phyloP scores from a whole-genome alignment of 2,113 vertebrate species.

The Balaeniceps rex region DNA sequence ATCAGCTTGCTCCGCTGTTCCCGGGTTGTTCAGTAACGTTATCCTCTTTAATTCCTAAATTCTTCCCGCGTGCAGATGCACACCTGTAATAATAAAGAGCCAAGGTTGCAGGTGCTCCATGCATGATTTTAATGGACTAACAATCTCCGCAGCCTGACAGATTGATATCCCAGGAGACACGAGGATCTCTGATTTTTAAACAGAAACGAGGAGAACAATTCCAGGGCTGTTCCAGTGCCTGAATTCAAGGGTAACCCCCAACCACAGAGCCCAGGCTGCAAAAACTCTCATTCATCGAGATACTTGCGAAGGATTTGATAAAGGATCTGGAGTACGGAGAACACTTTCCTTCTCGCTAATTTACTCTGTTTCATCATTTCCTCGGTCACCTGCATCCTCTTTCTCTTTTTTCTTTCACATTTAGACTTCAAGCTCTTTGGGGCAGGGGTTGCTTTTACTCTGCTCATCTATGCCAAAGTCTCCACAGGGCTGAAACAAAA shows the following conservation, averaged over 20 bases:
- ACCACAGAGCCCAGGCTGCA: neutral
- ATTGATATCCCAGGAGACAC: neutral
- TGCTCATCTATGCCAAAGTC: neutral
- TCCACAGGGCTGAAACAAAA: neutral
- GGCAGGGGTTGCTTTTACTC: neutral
- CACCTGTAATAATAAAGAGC: neutral
- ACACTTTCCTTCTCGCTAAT: neutral
- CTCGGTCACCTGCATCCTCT: neutral
- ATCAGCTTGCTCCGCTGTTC: neutral
- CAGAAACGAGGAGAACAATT: neutral
- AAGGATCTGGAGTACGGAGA: neutral
- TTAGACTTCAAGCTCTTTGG: neutral
- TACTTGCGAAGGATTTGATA: neutral
- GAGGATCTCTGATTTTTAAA: neutral
- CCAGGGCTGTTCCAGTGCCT: neutral
- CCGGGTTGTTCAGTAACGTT: neutral
- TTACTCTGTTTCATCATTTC: neutral
- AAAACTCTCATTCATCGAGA: neutral
- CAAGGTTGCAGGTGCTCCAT: neutral
- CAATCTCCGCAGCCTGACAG: neutral
- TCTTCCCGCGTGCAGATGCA: fast-evolving
- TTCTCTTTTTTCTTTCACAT: neutral
- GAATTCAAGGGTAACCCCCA: neutral
- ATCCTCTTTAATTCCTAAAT: neutral
- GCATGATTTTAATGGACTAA: neutral